Evolutionary conservation across 2,797 vertebrate species (phyloP), one percentile per base, ranked within the genome.

Genomic region (Myiothlypis chrysogaster): DNA sequence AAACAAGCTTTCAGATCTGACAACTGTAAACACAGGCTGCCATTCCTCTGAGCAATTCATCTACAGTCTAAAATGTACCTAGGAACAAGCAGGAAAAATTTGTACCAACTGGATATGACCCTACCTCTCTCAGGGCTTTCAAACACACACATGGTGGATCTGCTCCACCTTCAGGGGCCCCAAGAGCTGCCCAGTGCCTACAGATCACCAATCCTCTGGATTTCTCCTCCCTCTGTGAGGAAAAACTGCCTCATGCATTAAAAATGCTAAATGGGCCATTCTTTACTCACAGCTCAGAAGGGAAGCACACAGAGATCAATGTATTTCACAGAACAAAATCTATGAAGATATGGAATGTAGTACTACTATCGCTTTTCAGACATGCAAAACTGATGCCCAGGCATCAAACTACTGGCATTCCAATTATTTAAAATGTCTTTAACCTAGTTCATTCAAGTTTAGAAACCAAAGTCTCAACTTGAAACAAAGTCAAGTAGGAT

Each of bases 191-290:
- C 71, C 34, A 82, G 27, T 2, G 2, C 43, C 55, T 57, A 37
- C 25, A 44, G 25, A 64, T 37, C 32, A 32, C 5, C 8, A 60
- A 68, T 46, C 7, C 55, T 50, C 47, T 4, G 15, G 21, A 46
- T 49, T 73, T 56, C 30, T 66, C 22, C 34, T 66, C n/a, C 25
- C 18, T 8, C n/a, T 0, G 0, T 2, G 4, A 77, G 28, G 39
- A 82, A 50, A 72, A 79, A 43, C 1, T 2, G 0, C 27, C 49
- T 46, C 11, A 2, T 8, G 8, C 10, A 18, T 59, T 49, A 43
- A 57, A 68, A 83, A 68, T 11, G 12, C 57, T 55, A 57, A 57
- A 57, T 14, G 11, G 23, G 44, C 20, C 27, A 32, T 21, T 77
- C 21, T 66, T 55, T 83, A 57, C 64, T 43, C 21, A 61, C 30